A percentile compares a stretch with the other conserved stretches of the same genome.
phyloP scores from a whole-genome alignment of 2,888 invertebrate genomes.

The Serripes groenlandicus region DNA sequence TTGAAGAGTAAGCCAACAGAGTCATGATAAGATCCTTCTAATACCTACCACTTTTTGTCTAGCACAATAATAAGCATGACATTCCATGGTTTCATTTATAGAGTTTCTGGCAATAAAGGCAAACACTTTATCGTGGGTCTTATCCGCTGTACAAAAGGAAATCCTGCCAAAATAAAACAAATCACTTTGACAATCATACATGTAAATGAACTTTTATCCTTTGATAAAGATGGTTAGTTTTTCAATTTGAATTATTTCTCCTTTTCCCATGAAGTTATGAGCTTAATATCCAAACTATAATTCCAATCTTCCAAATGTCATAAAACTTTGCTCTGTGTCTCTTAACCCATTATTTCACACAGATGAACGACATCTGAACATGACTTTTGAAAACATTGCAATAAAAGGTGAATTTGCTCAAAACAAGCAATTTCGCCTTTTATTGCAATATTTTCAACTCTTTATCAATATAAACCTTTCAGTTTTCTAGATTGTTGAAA shows the following conservation, averaged over 20 bases:
- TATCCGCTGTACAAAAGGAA: constrained; percentile 96
- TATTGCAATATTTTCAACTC: no score
- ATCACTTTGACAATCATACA: neutral
- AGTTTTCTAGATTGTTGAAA: no score
- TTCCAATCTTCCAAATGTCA: no score
- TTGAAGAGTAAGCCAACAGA: no score
- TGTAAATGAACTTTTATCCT: neutral
- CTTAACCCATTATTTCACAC: no score
- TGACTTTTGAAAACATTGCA: no score
- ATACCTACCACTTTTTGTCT: constrained; percentile 91
- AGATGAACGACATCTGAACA: no score
- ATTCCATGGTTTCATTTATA: constrained; percentile 92
- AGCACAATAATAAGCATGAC: constrained; percentile 94
- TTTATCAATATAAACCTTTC: no score
- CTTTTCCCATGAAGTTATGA: neutral
- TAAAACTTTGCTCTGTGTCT: no score
- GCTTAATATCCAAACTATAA: neutral
- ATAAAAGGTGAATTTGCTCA: no score
- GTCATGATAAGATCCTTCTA: neutral
- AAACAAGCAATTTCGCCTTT: no score
- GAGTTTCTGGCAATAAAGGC: constrained; percentile 92
- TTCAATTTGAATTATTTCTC: neutral
- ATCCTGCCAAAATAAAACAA: constrained; percentile 89
- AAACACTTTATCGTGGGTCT: constrained; percentile 94
- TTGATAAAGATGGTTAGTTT: neutral